Percentiles rank a stretch among this genome's conserved stretches.
These are phyloP conservation scores for Streptopelia turtur DNA, from an alignment of 2,797 vertebrate genomes.

Conservation along the genomic window DNA sequence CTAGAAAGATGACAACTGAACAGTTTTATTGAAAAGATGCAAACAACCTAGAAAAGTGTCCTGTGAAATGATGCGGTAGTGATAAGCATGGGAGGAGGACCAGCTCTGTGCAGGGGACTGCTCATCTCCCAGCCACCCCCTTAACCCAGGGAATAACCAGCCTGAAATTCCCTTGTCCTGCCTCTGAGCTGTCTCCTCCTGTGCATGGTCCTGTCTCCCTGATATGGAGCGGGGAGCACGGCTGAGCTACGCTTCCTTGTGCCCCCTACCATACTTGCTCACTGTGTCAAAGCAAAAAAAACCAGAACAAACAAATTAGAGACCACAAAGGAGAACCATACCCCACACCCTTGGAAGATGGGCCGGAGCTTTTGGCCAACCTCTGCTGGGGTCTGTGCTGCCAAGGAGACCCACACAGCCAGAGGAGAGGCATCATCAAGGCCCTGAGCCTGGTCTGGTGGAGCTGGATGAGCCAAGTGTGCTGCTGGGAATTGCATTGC, in stretches of 20 bases:
- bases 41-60: not conserved
- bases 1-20: conserved; percentile 6
- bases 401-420: not conserved
- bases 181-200: not conserved
- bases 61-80: not conserved
- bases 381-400: not conserved
- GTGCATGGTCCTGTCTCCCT: not conserved
- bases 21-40: not conserved
- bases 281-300: not conserved
- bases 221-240: not conserved
- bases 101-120: not conserved
- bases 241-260: not conserved
- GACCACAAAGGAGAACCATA: not conserved
- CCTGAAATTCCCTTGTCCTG: not conserved
- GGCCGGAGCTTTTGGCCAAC: not conserved
- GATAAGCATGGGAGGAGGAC: not conserved
- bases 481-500: not conserved
- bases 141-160: not conserved
- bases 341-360: not conserved
- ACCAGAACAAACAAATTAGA: not conserved
- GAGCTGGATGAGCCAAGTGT: not conserved
- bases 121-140: not conserved
- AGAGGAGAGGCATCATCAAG: not conserved
- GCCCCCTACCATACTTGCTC: not conserved
- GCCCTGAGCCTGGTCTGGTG: not conserved